Percentiles rank a stretch among this genome's conserved stretches.
phyloP scores from a whole-genome alignment of 2,113 vertebrate genomes.

The Forbesichthys papilliferus region DNA sequence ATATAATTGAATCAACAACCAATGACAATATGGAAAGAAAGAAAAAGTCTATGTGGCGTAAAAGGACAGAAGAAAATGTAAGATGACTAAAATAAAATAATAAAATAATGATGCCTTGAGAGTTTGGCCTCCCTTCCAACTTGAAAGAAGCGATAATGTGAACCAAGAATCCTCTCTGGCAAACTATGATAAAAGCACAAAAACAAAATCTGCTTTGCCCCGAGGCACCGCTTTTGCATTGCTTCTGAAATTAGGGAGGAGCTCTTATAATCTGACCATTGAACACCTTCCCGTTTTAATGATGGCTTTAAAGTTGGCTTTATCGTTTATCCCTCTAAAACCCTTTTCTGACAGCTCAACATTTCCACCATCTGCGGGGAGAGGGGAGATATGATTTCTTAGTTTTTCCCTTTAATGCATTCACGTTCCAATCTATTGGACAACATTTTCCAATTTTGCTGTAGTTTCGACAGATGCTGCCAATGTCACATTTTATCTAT shows the following conservation, averaged over 20 bases:
- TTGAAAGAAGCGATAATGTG: conserved; percentile 49
- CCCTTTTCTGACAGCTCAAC: conserved; percentile 45
- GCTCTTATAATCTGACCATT: conserved; percentile 64
- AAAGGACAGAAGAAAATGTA: conserved; percentile 19
- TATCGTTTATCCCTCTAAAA: conserved; percentile 50
- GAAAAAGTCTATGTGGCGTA: neutral
- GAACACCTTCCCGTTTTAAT: conserved; percentile 66
- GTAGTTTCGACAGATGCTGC: conserved; percentile 27
- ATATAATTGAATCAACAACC: conserved; percentile 17
- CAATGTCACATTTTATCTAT: conserved; percentile 14
- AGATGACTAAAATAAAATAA: neutral
- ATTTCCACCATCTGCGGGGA: conserved; percentile 13
- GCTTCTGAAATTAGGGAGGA: conserved; percentile 58
- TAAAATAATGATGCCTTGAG: conserved; percentile 35
- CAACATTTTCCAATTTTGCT: neutral
- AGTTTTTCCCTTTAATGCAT: conserved; percentile 6
- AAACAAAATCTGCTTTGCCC: conserved; percentile 52
- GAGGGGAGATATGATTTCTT: conserved; percentile 11
- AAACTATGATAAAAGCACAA: conserved; percentile 63
- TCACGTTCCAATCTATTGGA: conserved; percentile 22
- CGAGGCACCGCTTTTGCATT: conserved; percentile 45
- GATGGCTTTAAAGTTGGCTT: conserved; percentile 51
- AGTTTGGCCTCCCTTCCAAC: conserved; percentile 26
- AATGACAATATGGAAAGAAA: neutral
- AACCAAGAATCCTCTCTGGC: conserved; percentile 47